Conservation (phyloP, 2,888 invertebrate genomes). For the Acrobasis consociella region DNA sequence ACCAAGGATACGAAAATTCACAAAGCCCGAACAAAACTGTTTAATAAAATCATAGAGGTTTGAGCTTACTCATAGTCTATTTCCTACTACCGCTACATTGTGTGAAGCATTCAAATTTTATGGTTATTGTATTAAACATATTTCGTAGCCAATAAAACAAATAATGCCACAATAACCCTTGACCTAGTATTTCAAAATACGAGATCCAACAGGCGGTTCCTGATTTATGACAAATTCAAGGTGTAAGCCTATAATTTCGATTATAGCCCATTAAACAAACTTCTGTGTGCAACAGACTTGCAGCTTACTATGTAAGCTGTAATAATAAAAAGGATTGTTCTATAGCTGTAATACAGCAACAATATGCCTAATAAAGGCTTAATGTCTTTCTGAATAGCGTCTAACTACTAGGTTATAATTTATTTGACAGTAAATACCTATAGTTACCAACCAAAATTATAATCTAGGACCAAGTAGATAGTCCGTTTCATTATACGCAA, state of each 20-base stretch:
- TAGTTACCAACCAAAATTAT: background rate
- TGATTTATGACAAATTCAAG: conserved; percentile 10
- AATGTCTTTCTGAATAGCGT: background rate
- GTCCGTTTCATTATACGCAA: background rate
- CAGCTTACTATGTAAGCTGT: conserved; percentile 7
- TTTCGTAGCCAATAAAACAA: background rate
- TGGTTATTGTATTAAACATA: no score
- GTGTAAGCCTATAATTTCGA: conserved; percentile 14
- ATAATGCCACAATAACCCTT: background rate
- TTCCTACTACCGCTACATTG: no score
- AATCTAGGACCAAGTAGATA: background rate
- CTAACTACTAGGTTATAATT: background rate
- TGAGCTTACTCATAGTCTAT: no score
- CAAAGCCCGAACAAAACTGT: no score
- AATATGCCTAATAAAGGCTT: background rate
- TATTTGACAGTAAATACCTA: background rate
- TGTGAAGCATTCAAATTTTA: no score
- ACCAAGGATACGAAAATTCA: no score
- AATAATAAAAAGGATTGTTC: background rate
- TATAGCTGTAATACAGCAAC: background rate
- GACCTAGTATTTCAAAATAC: conserved; percentile 6
- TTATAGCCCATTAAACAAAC: conserved; percentile 8
- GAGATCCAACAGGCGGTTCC: conserved; percentile 3
- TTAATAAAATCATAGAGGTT: no score
- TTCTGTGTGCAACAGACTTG: conserved; percentile 1